Conservation (phyloP, 1,140 invertebrate species). For the Latrodectus geometricus region DNA sequence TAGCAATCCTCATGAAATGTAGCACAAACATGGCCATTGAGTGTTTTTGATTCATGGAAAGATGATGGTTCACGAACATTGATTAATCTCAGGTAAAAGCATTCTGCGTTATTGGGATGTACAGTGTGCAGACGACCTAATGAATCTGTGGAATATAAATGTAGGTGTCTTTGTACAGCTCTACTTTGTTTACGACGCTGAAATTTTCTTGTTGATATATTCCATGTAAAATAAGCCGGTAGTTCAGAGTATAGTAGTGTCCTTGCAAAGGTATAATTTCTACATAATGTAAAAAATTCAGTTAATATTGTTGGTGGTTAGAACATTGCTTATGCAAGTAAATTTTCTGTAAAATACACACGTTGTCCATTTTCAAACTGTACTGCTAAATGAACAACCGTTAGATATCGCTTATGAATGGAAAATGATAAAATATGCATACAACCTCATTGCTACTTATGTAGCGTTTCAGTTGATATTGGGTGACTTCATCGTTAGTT, state of each 20-base stretch:
- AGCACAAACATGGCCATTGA: constrained; percentile 57
- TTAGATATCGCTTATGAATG: too few relatives aligned
- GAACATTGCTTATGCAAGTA: not conserved
- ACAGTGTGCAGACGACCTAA: constrained; percentile 68
- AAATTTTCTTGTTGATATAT: too few relatives aligned
- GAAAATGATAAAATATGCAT: constrained; percentile 64
- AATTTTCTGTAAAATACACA: constrained; percentile 37
- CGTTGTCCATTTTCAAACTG: too few relatives aligned
- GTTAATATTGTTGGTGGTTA: constrained; percentile 24
- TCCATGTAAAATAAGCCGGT: constrained; percentile 41
- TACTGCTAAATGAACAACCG: too few relatives aligned
- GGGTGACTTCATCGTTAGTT: not conserved
- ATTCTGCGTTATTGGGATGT: constrained; percentile 67
- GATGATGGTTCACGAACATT: constrained; percentile 64
- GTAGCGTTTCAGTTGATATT: constrained; percentile 62
- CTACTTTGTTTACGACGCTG: too few relatives aligned
- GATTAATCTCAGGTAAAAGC: constrained; percentile 65
- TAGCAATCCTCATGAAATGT: constrained; percentile 62
- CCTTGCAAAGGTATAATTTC: not conserved
- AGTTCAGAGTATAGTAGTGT: constrained; percentile 55
- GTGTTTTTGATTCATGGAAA: constrained; percentile 63
- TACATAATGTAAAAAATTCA: too few relatives aligned
- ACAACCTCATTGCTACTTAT: constrained; percentile 64
- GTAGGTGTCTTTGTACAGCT: constrained; percentile 64
- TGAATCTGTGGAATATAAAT: constrained; percentile 62